Base-by-base conservation (phyloP, 1,140 invertebrate genomes). In the Dolichoris vasculosae region DNA sequence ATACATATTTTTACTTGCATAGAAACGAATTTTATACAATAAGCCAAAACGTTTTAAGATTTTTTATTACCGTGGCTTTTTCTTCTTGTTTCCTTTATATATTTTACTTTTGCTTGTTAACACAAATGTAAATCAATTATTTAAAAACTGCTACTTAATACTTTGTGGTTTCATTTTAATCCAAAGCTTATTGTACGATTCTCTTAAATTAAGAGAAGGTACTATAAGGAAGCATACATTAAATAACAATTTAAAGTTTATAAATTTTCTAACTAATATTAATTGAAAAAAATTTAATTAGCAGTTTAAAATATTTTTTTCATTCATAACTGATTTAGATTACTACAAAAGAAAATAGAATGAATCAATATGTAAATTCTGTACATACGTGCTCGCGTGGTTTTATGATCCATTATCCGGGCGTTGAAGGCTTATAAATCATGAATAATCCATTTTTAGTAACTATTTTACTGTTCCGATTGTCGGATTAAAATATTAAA, bases 341-440 rank as follows among this genome's bases (percentile, higher is more conserved):
- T 59, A 32, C 9, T 81, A 38, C 40, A 30, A 82, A 82, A 48
- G 23, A 3, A 69, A 67, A 78, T 69, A 82, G 40, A 51, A 55
- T 55, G 71, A 82, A 79, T 83, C 23, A 69, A 79, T 79, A 83
- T 86, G 85, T 86, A 86, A 86, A 86, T 86, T 86, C 75, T 86
- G 85, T 86, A 86, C 85, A 86, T 86, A 86, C 79, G 46, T 79
- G 81, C 43, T 82, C 26, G 59, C n/a, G 79, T 82, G 59, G 48
- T 77, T 82, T n/a, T 51, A 67, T 67, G 43, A 86, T 71, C 15
- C n/a, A 67, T 82, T 63, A 32, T 63, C 23, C 79, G 55, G 15
- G 71, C 43, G 81, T 82, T 75, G 35, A 77, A 67, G 35, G 23
- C 59, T 82, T 67, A 38, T 82, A 77, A 75, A 35, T 69, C n/a